phyloP scores from a whole-genome alignment of 2,113 vertebrate genomes.

The Gallinago jamesoni region DNA sequence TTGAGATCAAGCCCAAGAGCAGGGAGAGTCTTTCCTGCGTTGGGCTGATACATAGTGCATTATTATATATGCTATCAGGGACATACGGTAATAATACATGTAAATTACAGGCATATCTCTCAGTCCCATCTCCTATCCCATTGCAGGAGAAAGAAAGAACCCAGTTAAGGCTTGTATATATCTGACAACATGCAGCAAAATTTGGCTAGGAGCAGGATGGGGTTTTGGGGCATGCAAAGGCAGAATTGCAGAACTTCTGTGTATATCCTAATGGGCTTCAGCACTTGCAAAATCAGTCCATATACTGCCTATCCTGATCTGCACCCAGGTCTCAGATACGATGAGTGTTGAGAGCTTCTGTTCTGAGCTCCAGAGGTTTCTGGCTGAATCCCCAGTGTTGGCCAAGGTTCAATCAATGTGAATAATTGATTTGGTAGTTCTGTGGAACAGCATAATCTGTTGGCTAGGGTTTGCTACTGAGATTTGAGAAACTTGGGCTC shows the following conservation, averaged over 20 bases:
- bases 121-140: constrained; percentile 38
- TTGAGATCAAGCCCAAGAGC: neutral
- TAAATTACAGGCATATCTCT: constrained; percentile 48
- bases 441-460: neutral
- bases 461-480: neutral
- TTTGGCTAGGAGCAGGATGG: constrained; percentile 26
- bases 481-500: neutral
- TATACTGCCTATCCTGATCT: neutral
- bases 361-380: neutral
- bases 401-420: neutral
- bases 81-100: constrained; percentile 26
- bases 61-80: constrained; percentile 25
- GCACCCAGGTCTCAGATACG: neutral
- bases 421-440: neutral
- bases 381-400: neutral
- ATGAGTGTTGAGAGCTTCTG: neutral
- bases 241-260: constrained; percentile 1
- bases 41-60: neutral
- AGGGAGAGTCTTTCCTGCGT: neutral
- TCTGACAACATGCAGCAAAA: constrained; percentile 48
- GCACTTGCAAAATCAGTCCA: neutral
- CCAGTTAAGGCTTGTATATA: constrained; percentile 57
- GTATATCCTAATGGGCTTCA: neutral
- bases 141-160: constrained; percentile 20
- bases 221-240: constrained; percentile 55